Conservation (phyloP, 2,888 invertebrate genomes). For the Hoplodrina ambigua region DNA sequence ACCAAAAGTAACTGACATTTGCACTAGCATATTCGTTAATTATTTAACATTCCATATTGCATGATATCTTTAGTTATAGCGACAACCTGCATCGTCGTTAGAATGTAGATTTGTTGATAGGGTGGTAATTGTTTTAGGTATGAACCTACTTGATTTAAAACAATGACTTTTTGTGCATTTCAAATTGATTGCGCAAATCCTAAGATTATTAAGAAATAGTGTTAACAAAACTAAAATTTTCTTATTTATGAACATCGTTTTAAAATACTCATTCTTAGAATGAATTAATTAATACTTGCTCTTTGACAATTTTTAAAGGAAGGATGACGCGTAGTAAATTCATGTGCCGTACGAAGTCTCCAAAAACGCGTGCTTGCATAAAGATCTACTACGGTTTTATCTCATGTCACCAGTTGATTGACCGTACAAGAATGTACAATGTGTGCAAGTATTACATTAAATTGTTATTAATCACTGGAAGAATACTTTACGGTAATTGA, state of each 20-base stretch:
- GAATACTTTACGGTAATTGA: slow-evolving; percentile 33
- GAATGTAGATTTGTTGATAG: not conserved
- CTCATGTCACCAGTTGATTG: slow-evolving; percentile 45
- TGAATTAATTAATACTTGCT: not conserved
- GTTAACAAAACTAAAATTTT: slow-evolving; percentile 3
- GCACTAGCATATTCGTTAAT: slow-evolving; percentile 27
- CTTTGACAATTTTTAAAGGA: slow-evolving; percentile 23
- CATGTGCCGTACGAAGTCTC: slow-evolving; percentile 28
- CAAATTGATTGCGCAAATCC: too few relatives aligned
- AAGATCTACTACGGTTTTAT: slow-evolving; percentile 30
- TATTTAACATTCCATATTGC: slow-evolving; percentile 23
- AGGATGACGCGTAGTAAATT: slow-evolving; percentile 22
- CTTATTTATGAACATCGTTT: not conserved
- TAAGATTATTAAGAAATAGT: not conserved
- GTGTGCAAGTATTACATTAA: slow-evolving; percentile 28
- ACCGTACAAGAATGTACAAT: slow-evolving; percentile 47
- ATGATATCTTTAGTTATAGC: not conserved
- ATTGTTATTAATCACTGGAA: slow-evolving; percentile 41
- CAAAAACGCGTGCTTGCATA: slow-evolving; percentile 37
- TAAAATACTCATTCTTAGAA: slow-evolving; percentile 19
- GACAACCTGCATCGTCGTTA: not conserved
- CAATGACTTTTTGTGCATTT: too few relatives aligned
- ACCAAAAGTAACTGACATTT: slow-evolving; percentile 17
- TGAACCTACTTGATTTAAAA: too few relatives aligned
- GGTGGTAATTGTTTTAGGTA: not conserved